Evolutionary conservation across 2,113 vertebrate species (phyloP).

Genomic region (Odobenus rosmarus): DNA sequence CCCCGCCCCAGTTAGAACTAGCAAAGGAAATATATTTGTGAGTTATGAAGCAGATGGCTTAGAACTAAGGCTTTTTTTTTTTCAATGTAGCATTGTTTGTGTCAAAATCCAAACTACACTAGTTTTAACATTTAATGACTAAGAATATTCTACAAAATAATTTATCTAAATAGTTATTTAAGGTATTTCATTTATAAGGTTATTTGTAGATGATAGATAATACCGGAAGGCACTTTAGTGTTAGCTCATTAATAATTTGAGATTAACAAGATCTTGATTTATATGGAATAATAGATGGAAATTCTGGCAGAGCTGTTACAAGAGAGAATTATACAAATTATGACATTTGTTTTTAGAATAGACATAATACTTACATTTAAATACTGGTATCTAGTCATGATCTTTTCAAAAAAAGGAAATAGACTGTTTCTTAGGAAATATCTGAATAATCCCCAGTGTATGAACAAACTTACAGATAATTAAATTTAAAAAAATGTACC

Average conservation of each 20-base stretch:
- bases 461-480: neutral
- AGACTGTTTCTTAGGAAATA: neutral
- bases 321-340: constrained; percentile 15
- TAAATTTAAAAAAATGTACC: neutral
- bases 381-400: neutral
- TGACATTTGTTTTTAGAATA: neutral
- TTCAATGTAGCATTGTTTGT: constrained; percentile 52
- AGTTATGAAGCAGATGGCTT: constrained; percentile 76
- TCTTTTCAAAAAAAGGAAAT: neutral
- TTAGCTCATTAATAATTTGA: constrained; percentile 9
- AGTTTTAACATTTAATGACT: constrained; percentile 37
- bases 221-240: neutral
- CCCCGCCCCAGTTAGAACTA: constrained; percentile 26
- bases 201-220: neutral
- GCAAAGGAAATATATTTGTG: constrained; percentile 63
- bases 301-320: neutral
- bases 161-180: constrained; percentile 12
- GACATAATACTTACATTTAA: neutral
- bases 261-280: neutral
- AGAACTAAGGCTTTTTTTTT: neutral
- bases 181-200: neutral
- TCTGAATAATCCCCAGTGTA: neutral
- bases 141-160: constrained; percentile 31
- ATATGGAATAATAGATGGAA: neutral
- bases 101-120: constrained; percentile 49